Evolutionary conservation across 2,888 invertebrate genomes (phyloP), one percentile per base, ranked within the genome.

Genomic region (Xanthia togata): DNA sequence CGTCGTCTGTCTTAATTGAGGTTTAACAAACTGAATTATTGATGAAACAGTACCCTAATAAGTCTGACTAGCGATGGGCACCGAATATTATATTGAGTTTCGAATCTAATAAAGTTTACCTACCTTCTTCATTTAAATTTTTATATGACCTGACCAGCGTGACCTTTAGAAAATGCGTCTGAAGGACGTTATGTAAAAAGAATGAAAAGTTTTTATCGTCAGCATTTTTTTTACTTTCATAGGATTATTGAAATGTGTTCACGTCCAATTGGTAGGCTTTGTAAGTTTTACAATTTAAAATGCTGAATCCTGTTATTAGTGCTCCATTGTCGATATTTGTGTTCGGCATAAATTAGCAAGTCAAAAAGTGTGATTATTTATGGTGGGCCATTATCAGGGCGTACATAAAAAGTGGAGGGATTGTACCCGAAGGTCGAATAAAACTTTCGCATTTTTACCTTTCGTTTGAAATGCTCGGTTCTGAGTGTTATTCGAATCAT

Each of bases 361-460:
- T 85, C 76, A 76, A 76, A 82, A 84, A 81, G 81, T 78, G 57
- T 81, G 84, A 84, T 83, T 84, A 84, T 81, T 80, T 75, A 84
- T 84, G 69, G 74, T 70, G 62, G 70, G 55, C 55, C 69, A 72
- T 84, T 81, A 81, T 78, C 62, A 60, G 78, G 78, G 84, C 84
- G 78, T 81, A 59, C 78, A 78, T 81, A 84, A 81, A 83, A 81
- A 74, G 63, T 78, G 26, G 55, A 81, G 70, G 47, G 63, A 74
- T 81, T 81, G 70, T 65, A 78, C 73, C 59, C 74, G 12, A 78
- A 83, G 83, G 83, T 75, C 41, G 50, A 62, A 80, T 76, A 71
- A 83, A 76, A 80, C 73, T 83, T 82, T 59, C n/a, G 31, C 23
- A 62, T 71, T 64, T 59, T 57, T 57, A 60, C 63, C 53, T 68